Conservation (phyloP, 30 jellyfish, hydroid and myxozoan genomes). For the Turritopsis dohrnii region DNA sequence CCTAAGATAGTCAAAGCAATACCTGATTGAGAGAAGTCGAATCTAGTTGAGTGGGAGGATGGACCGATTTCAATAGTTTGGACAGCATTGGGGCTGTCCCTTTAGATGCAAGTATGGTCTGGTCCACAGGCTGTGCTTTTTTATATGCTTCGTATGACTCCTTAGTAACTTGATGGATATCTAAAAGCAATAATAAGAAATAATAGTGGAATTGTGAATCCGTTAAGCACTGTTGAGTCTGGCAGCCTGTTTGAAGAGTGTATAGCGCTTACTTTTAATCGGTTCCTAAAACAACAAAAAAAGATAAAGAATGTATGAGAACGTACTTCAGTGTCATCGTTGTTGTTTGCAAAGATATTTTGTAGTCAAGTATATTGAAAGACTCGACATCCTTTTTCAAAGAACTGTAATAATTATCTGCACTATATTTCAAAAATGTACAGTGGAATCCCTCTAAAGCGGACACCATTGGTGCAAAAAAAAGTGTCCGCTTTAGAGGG, state of each 20-base stretch:
- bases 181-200: background rate
- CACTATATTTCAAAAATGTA: too few species aligned
- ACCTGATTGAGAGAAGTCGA: background rate
- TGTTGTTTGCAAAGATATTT: too few species aligned
- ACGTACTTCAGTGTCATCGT: too few species aligned
- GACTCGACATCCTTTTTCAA: too few species aligned
- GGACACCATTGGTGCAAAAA: too few species aligned
- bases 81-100: constrained; percentile 75
- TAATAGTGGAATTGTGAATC: background rate
- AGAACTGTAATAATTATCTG: too few species aligned
- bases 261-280: constrained; percentile 14
- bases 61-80: constrained; percentile 26
- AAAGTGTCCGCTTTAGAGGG: too few species aligned
- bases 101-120: constrained; percentile 26
- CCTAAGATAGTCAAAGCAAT: background rate
- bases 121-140: constrained; percentile 24
- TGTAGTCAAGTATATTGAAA: too few species aligned
- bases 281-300: constrained; percentile 18
- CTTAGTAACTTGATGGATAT: constrained; percentile 4
- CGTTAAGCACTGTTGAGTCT: background rate
- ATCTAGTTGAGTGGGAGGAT: background rate
- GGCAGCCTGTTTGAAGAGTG: background rate
- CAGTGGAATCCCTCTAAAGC: too few species aligned
- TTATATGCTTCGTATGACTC: constrained; percentile 29
- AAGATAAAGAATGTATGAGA: too few species aligned